Evolutionary conservation across 1,140 invertebrate species (phyloP), one percentile per base, ranked within the genome.

Genomic region (Adelges cooleyi): DNA sequence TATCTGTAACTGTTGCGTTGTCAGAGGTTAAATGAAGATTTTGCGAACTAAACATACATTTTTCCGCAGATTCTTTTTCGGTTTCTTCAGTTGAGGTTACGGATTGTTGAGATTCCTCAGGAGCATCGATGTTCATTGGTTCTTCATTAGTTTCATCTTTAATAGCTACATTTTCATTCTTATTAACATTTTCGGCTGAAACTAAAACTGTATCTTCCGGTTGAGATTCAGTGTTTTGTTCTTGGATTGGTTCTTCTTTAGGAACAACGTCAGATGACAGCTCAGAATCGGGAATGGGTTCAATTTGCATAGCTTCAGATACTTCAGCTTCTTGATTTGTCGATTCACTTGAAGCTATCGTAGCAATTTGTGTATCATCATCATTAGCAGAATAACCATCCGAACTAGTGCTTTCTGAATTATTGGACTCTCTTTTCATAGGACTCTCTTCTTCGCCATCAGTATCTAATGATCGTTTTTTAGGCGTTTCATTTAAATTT

Each of bases 331-430:
- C 56, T 15, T 48, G 56, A 48, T 62, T 62, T 8, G 27, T 48
- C 29, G 56, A 62, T 48, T 62, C 56, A 48, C 56, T 62, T 27
- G 27, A 48, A 20, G 25, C 42, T 29, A 48, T 13, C 29, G 42
- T 62, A 48, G 56, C 27, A 36, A 62, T 3, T 62, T 48, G 56
- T 46, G 56, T 6, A 29, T 62, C 56, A 62, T 62, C 56, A 22
- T 62, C 56, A 48, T 62, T 62, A 48, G 23, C 56, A 62, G 56
- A 62, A 62, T 62, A 62, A 29, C 56, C 56, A 48, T 62, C 56
- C 0, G 56, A 62, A 62, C 56, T 62, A 9, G 56, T 62, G 20
- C 56, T 62, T 15, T 62, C 56, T n/a, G 56, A 62, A 18, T 62
- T 46, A 8, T 62, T 62, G 27, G 56, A 62, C 27, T 62, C 56